Evolutionary conservation across 1,140 invertebrate genomes (phyloP), one percentile per base, ranked within the genome.

Genomic region (Macrosteles quadrilineatus): DNA sequence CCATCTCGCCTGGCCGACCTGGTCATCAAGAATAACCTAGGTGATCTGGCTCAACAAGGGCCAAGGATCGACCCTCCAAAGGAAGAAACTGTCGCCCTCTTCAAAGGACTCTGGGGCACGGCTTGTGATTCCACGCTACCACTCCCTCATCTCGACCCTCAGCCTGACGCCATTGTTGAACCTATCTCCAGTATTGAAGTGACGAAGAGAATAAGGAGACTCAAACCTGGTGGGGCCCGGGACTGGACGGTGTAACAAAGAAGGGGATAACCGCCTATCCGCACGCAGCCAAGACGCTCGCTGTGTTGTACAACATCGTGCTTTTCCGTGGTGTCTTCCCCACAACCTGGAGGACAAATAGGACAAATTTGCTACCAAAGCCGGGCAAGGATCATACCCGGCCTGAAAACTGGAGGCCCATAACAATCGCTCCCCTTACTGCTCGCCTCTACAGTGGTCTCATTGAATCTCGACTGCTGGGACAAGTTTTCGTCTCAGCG

Each of bases 331-430:
- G 45, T 0, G 1, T 23, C 0, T 75, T 66, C 17, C 74, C 75
- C 2, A 1, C 14, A 1, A 17, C 19, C 0, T 76, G 75, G 76
- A 66, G 14, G 19, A 31, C 2, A 0, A 75, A 76, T 23, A 30
- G 75, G n/a, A 76, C 76, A 0, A 75, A 43, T 0, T 59, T 77
- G 0, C 76, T 78, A 0, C 74, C 76, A 1, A 78, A 78, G 50
- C 66, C 72, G n/a, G 73, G 72, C 0, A 75, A 74, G 4, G 59
- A 70, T 4, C 9, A 59, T 0, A 11, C 0, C 2, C 27, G 62
- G 0, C 72, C 76, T 0, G 70, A 47, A 0, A 69, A 75, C 17
- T 77, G 63, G 29, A 40, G 77, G 19, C 76, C 77, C 0, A 76
- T 78, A 0, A 77, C 77, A 0, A 73, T 77, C 0, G 40, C 71